Conservation (phyloP, 2,797 vertebrate genomes). For the Miichthys miiuy region DNA sequence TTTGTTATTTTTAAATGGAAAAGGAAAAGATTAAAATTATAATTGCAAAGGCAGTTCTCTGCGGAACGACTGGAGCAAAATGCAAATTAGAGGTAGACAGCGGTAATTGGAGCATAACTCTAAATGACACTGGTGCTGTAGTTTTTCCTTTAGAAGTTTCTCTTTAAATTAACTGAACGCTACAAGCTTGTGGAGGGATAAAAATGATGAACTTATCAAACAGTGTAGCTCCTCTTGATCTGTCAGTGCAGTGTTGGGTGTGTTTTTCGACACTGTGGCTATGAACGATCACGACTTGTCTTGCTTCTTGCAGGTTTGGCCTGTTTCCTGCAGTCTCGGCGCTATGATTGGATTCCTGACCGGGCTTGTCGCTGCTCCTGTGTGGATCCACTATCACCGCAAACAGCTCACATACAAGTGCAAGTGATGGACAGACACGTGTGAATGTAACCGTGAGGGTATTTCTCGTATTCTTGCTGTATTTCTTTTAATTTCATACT, state of each 20-base stretch:
- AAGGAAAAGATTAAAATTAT: slow-evolving; percentile 35
- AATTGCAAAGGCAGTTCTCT: slow-evolving; percentile 32
- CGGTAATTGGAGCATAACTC: slow-evolving; percentile 52
- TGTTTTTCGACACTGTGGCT: not conserved
- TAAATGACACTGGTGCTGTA: slow-evolving; percentile 13
- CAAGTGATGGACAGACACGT: slow-evolving; percentile 84
- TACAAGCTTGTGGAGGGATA: not conserved
- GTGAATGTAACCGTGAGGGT: slow-evolving; percentile 13
- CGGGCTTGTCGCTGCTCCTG: slow-evolving; percentile 91
- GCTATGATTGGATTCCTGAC: slow-evolving; percentile 91
- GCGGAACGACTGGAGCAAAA: slow-evolving; percentile 28
- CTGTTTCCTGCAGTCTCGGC: slow-evolving; percentile 95
- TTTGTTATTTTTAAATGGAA: slow-evolving; percentile 18
- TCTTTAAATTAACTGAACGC: slow-evolving; percentile 5
- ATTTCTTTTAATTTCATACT: slow-evolving; percentile 43
- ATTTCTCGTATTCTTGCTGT: slow-evolving; percentile 23
- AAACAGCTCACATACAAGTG: slow-evolving; percentile 98
- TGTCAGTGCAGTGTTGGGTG: not conserved
- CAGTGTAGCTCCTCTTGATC: not conserved
- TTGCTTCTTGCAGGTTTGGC: slow-evolving; percentile 90
- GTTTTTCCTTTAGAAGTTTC: not conserved
- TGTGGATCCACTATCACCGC: slow-evolving; percentile 96
- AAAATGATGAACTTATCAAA: not conserved
- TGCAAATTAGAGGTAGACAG: slow-evolving; percentile 24
- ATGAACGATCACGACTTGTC: not conserved